Evolutionary conservation across 2,888 invertebrate genomes (phyloP), one percentile per base, ranked within the genome.

Genomic region (Drosophila mimetica): DNA sequence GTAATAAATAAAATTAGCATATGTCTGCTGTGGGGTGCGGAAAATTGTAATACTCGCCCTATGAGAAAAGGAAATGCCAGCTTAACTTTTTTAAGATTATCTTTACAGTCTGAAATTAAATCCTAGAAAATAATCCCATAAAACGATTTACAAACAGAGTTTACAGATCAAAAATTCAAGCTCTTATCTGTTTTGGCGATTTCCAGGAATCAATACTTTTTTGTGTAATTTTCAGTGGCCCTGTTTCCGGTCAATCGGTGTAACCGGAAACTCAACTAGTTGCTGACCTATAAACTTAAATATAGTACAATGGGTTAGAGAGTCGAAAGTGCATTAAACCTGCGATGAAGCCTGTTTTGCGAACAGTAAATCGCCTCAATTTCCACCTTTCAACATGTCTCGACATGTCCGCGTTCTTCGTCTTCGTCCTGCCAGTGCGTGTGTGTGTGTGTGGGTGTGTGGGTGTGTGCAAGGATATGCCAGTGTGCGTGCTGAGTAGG

Each of bases 341-440:
- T 30, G 46, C 46, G 46, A 46, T 46, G 46, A 46, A 46, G 16
- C 30, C 46, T 59, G 70, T 84, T 73, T 75, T 75, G 28, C 18
- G 20, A 74, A 86, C 77, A 70, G 77, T 77, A 84, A 83, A 86
- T 88, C 86, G 83, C 86, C 76, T 80, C 84, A 76, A 88, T 84
- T 86, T 88, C 83, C 83, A 84, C 69, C 86, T 84, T 83, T 88
- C 83, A 88, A 86, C 84, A 88, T 88, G 81, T 86, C 80, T 85
- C 44, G 84, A 64, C 63, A 70, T 76, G 75, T 85, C 73, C 61
- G 54, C 42, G 53, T 47, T 13, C 51, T 28, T 25, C 41, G 16
- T 34, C 54, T 28, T 46, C 32, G 14, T 67, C 34, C 18, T 34
- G n/a, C 16, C 18, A 1, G 20, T 16, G 25, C 9, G 36, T 41